phyloP scores from a whole-genome alignment of 1,140 invertebrate species.

The Ridgeia piscesae region DNA sequence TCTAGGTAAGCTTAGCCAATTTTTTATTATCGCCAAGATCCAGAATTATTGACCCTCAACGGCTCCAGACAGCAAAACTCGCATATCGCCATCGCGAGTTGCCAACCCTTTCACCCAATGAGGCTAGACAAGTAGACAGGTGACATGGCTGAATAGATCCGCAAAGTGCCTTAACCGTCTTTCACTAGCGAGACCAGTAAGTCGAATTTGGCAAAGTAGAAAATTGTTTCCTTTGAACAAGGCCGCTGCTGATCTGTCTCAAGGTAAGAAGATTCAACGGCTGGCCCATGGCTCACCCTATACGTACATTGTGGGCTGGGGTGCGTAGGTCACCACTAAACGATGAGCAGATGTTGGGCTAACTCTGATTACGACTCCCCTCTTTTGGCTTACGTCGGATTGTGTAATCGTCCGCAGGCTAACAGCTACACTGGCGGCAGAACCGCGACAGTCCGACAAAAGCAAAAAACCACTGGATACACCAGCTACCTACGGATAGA shows the following conservation, averaged over 20 bases:
- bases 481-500: no score
- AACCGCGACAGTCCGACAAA: background rate
- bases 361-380: background rate
- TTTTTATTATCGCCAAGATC: background rate
- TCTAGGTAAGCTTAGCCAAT: background rate
- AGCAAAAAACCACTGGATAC: background rate
- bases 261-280: background rate
- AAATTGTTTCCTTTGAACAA: background rate
- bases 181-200: background rate
- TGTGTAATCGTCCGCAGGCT: background rate
- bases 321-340: background rate
- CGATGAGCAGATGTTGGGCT: background rate
- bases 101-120: background rate
- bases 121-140: background rate
- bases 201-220: background rate
- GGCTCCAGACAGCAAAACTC: background rate
- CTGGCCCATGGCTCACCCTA: no score
- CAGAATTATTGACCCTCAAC: background rate
- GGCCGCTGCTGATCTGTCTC: background rate
- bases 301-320: background rate
- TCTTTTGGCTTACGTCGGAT: background rate
- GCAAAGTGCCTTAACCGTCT: background rate
- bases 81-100: background rate
- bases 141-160: background rate
- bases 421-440: background rate